Evolutionary conservation across 2,888 invertebrate genomes (phyloP), one percentile per base, ranked within the genome.

Genomic region (Toxonevra muliebris): DNA sequence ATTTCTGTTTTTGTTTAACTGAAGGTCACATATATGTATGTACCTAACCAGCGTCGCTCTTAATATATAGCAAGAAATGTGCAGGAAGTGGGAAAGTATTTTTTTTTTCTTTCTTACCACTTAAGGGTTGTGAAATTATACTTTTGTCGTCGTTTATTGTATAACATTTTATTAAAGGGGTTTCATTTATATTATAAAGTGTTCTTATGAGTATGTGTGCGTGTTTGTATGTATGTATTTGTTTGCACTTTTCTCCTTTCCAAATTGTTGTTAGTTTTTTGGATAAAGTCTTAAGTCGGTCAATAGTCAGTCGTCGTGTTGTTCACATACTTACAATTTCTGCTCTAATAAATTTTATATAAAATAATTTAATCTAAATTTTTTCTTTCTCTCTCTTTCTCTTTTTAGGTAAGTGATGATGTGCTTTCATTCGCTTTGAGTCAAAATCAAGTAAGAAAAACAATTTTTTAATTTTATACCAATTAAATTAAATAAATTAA

Each of bases 351-450:
- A n/a, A 48, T 65, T 58, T 30, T 65, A 54, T 59, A 61, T 40
- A 43, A 53, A 60, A 58, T 48, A 48, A n/a, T 41, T 58, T 61
- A 42, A 19, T 59, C 15, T 19, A 30, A 61, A n/a, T 66, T 43
- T 62, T 1, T 58, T n/a, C n/a, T n/a, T 61, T 60, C 43, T 52
- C 55, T 50, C 30, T 45, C 50, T n/a, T 73, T 53, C 68, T 42
- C 19, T 57, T 79, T 81, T 11, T 61, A 82, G 82, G 82, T 82
- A 81, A 82, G 82, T 82, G 83, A 80, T 67, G 82, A 82, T 62
- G 76, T 80, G 70, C 79, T 82, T 77, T 78, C 82, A 75, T 73
- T 79, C 75, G 82, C 83, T 75, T 79, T 82, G 73, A 79, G 74
- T 69, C 83, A 82, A 60, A 80, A 81, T 66, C 82, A 82, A 75